phyloP scores from a whole-genome alignment of 2,113 vertebrate genomes.

The Entomyzon cyanotis region DNA sequence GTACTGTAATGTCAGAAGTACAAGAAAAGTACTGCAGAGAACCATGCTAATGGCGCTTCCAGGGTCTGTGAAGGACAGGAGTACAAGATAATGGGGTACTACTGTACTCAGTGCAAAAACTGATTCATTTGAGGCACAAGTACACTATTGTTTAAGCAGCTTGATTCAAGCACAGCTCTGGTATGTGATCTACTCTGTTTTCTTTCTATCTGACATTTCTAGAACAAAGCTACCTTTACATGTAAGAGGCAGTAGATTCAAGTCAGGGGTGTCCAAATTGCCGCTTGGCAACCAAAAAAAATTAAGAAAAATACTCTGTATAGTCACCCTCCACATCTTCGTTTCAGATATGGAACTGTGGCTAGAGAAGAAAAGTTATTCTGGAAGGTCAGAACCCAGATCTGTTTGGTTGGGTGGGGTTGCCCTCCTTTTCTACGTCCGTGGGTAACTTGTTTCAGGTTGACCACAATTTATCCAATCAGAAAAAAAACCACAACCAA shows the following conservation, averaged over 20 bases:
- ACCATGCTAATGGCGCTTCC: slow-evolving; percentile 71
- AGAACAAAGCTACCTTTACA: slow-evolving; percentile 48
- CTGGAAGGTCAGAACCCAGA: not conserved
- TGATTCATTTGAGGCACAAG: slow-evolving; percentile 69
- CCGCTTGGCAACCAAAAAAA: not conserved
- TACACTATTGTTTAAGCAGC: slow-evolving; percentile 67
- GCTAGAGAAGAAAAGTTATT: not conserved
- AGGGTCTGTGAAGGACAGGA: slow-evolving; percentile 61
- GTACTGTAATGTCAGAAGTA: slow-evolving; percentile 75
- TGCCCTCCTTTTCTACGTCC: not conserved
- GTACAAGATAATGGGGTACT: slow-evolving; percentile 62
- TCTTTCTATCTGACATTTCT: slow-evolving; percentile 26
- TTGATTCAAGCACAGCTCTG: slow-evolving; percentile 69
- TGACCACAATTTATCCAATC: not conserved
- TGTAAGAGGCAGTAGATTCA: slow-evolving; percentile 34
- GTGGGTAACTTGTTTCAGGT: not conserved
- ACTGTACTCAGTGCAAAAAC: slow-evolving; percentile 68
- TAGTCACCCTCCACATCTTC: not conserved
- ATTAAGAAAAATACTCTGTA: not conserved
- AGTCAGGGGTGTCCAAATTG: slow-evolving; percentile 65
- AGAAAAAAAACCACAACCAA: not conserved
- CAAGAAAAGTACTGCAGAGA: slow-evolving; percentile 72
- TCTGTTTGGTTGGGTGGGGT: not conserved
- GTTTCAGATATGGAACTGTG: not conserved
- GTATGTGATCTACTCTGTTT: slow-evolving; percentile 58